Evolutionary conservation across 2,888 invertebrate genomes (phyloP).

Genomic region (Brachypalpus laphriformis): DNA sequence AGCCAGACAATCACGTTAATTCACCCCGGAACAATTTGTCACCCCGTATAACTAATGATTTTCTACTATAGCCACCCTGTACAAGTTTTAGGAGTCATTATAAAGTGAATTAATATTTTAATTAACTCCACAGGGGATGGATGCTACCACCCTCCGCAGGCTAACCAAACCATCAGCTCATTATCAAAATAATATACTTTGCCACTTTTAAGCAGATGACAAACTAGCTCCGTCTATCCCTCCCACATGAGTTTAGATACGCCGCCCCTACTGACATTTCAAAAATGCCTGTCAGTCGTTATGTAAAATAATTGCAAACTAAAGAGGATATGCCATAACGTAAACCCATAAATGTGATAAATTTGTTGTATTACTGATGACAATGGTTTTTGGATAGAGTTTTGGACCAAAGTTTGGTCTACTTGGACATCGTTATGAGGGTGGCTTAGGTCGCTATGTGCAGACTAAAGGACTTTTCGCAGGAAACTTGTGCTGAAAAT

Average conservation of each 20-base stretch:
- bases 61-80: not conserved
- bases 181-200: slow-evolving; percentile 15
- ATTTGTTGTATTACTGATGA: too few relatives aligned
- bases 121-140: not conserved
- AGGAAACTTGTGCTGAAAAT: too few relatives aligned
- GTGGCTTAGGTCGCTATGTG: too few relatives aligned
- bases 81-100: not conserved
- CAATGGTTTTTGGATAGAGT: too few relatives aligned
- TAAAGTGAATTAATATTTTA: slow-evolving; percentile 20
- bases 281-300: not conserved
- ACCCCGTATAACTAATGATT: not conserved
- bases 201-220: not conserved
- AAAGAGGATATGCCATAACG: not conserved
- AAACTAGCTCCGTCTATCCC: too few relatives aligned
- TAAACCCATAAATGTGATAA: not conserved
- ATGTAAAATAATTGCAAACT: not conserved
- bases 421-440: too few relatives aligned
- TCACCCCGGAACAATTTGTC: slow-evolving; percentile 9
- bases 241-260: not conserved
- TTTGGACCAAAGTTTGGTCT: too few relatives aligned
- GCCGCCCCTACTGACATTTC: not conserved
- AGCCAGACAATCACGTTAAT: slow-evolving; percentile 1
- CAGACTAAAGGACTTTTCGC: too few relatives aligned
- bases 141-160: too few relatives aligned
- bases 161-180: not conserved